Percentiles rank a stretch among this genome's conserved stretches.
Evolutionary conservation across 1,140 invertebrate species (phyloP).

Genomic region (Achatina immaculata): DNA sequence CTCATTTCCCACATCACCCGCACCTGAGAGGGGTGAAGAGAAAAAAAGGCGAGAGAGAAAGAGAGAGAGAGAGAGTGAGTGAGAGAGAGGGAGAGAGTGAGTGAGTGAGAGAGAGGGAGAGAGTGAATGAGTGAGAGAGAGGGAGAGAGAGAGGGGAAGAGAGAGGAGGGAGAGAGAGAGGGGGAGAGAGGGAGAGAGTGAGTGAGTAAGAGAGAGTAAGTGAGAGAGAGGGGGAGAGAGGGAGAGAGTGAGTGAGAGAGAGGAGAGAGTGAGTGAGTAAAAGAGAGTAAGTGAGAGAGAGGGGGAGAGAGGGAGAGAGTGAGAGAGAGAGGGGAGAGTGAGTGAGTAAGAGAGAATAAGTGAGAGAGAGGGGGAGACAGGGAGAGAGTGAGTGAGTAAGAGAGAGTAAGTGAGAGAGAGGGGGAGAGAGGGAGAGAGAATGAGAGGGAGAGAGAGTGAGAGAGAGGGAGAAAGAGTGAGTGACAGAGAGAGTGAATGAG

Average conservation of each 20-base stretch:
- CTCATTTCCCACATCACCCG: no score
- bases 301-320: constrained; percentile 17
- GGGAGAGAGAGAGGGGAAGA: constrained; percentile 14
- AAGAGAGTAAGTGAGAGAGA: constrained; percentile 3
- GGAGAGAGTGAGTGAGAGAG: constrained; percentile 2
- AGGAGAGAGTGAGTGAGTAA: no score
- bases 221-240: constrained; percentile 15
- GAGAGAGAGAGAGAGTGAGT: constrained; percentile 4
- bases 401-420: not conserved
- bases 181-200: not conserved
- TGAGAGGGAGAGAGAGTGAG: not conserved
- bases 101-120: not conserved
- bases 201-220: not conserved
- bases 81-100: not conserved
- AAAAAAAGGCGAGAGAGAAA: constrained; percentile 4
- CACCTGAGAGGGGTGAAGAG: no score
- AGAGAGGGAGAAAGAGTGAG: constrained; percentile 2
- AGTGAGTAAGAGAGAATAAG: no score
- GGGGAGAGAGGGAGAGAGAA: constrained; percentile 17
- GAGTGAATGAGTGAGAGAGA: constrained; percentile 10
- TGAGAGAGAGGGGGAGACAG: constrained; percentile 5
- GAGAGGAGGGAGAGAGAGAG: no score
- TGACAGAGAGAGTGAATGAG: constrained; percentile 20
- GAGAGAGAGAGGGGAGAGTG: not conserved
- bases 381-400: constrained; percentile 13